Evolutionary conservation across 2,888 invertebrate species (phyloP), one percentile per base, ranked within the genome.

Genomic region (Sarcophaga subvicina): DNA sequence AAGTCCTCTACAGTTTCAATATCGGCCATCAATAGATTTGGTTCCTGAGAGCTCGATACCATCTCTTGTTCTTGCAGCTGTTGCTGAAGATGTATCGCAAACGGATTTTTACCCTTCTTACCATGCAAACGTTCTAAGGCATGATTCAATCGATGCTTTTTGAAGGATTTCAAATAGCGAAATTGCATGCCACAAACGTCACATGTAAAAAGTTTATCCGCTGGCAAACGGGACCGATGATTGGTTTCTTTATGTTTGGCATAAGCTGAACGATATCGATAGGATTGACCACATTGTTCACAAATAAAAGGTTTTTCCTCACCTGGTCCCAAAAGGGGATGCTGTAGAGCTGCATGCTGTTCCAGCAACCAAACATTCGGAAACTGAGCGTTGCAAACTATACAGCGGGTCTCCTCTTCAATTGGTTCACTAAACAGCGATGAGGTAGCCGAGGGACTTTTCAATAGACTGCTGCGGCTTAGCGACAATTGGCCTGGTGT

Each of bases 171-270:
- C 72, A 98, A 95, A 93, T 98, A 98, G 88, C 97, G 95, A 80
- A 98, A 98, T 92, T 98, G 98, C 98, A 98, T 98, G 85, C 98
- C 98, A 93, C 98, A 98, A 3, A 98, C 97, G 91, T 98, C 98
- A 92, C 98, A 98, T 25, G 97, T 97, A 94, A 98, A 98, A 22
- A 98, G 95, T 93, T 98, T 98, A 93, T 98, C 98, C 45, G 98
- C 98, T 3, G 98, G 98, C 67, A 98, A 94, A 22, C 97, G 95
- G 3, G 98, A 97, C 25, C 97, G 95, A 91, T 98, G 98, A 92
- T 98, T 98, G 92, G 98, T 98, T 92, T 98, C 98, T 77, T 97
- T 95, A 92, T 98, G 98, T 91, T 96, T 96, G 71, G 96, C 96
- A 92, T 96, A 96, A 59, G 98, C 97, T 63, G 97, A 98, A 85